A percentile compares a stretch with the other conserved stretches of the same genome.
Conservation (phyloP, 2,797 vertebrate species). For the Hydrophis major region DNA sequence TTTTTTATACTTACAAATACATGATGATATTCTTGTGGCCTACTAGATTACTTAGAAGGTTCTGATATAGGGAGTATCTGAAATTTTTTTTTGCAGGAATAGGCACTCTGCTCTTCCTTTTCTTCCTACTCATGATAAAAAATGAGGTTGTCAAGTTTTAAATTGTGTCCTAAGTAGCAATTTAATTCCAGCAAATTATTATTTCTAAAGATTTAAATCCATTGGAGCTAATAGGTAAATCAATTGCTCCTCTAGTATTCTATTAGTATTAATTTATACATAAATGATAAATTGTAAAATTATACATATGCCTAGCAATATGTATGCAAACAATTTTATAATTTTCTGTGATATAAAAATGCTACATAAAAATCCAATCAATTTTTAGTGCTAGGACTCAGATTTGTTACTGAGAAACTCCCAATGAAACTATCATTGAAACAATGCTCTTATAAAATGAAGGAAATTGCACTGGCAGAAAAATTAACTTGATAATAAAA, state of each 20-base stretch:
- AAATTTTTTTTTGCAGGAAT: neutral
- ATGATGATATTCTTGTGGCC: neutral
- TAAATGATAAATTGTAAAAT: neutral
- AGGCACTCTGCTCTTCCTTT: neutral
- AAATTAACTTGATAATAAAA: neutral
- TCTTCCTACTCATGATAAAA: neutral
- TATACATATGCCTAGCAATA: neutral
- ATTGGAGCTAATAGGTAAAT: neutral
- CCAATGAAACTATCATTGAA: neutral
- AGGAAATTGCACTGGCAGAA: neutral
- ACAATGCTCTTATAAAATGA: neutral
- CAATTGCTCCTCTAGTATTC: neutral
- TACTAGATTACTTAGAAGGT: neutral
- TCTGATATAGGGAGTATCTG: neutral
- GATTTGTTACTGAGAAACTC: neutral
- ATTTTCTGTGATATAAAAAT: neutral
- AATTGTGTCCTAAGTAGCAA: neutral
- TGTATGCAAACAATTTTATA: neutral
- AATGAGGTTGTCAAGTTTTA: neutral
- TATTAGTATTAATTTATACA: neutral
- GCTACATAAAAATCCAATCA: neutral
- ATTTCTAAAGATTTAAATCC: neutral
- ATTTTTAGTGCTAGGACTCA: neutral
- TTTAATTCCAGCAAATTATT: neutral
- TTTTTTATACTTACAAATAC: neutral